Evolutionary conservation across 1,140 invertebrate genomes (phyloP).

Genomic region (Pinna nobilis): DNA sequence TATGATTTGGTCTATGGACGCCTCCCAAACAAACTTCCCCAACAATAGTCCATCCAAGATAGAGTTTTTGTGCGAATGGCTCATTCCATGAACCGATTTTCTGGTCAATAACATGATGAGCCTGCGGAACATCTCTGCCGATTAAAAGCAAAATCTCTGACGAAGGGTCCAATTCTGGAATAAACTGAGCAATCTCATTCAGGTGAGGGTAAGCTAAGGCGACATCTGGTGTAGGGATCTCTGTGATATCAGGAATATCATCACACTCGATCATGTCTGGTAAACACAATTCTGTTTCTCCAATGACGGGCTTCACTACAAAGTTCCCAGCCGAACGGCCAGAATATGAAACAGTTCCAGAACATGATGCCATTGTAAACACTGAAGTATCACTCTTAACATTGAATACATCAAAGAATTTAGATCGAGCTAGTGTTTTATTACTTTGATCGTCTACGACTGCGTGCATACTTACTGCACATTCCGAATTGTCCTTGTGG

Average conservation of each 20-base stretch:
- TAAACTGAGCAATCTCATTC: not conserved
- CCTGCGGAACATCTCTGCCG: slow-evolving; percentile 18
- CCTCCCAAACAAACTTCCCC: slow-evolving; percentile 20
- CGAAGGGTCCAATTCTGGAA: not conserved
- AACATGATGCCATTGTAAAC: slow-evolving; percentile 12
- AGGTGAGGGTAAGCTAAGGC: slow-evolving; percentile 5
- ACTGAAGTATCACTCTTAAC: not conserved
- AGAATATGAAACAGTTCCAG: not conserved
- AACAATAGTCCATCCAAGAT: slow-evolving; percentile 22
- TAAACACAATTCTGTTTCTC: not conserved
- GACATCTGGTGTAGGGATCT: slow-evolving; percentile 22
- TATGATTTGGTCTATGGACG: not conserved
- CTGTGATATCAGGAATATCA: slow-evolving; percentile 4
- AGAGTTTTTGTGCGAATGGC: slow-evolving; percentile 22
- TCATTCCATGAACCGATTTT: not conserved
- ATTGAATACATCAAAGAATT: slow-evolving; percentile 10
- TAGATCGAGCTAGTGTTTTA: slow-evolving; percentile 1
- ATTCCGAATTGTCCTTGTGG: not conserved
- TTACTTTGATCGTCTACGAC: slow-evolving; percentile 34
- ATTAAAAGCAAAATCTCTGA: slow-evolving; percentile 11
- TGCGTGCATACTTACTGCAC: not conserved
- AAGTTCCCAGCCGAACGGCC: not conserved
- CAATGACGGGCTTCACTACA: too few species aligned
- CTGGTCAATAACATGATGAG: slow-evolving; percentile 25
- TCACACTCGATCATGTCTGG: slow-evolving; percentile 26